These are phyloP conservation scores for Agapornis canus DNA, from an alignment of 2,797 vertebrate genomes.

Conservation along the genomic window DNA sequence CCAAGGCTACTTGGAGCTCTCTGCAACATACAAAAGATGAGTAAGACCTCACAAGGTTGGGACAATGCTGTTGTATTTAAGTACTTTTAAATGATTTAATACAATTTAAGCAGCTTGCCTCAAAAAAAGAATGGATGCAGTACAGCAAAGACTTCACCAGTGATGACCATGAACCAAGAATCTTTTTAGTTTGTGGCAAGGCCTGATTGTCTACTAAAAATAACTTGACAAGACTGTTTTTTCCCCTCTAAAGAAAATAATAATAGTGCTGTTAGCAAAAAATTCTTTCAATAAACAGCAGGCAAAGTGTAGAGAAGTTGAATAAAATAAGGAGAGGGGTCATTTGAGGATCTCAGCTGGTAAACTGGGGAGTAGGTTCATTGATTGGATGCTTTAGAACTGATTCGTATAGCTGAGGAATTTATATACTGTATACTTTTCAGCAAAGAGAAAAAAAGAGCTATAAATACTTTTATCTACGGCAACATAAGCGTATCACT, in stretches of 20 bases:
- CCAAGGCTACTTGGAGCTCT: neutral
- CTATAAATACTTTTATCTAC: neutral
- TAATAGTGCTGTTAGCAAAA: neutral
- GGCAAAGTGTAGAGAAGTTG: neutral
- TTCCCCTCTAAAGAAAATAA: neutral
- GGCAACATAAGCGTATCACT: neutral
- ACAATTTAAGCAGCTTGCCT: neutral
- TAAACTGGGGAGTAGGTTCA: neutral
- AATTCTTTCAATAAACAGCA: neutral
- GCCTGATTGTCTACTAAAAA: neutral
- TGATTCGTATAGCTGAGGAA: neutral
- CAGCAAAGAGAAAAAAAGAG: neutral
- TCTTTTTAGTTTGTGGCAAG: neutral
- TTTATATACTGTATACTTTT: neutral
- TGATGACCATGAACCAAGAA: neutral
- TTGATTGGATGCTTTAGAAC: neutral
- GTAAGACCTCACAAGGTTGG: neutral
- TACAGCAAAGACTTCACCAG: neutral
- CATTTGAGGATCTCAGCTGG: neutral
- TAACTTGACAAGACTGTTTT: neutral
- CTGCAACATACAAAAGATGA: neutral
- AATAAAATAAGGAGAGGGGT: neutral
- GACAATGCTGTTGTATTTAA: neutral
- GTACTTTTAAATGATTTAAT: neutral
- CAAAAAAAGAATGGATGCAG: neutral